phyloP scores from a whole-genome alignment of 2,888 invertebrate genomes.

The Lasioglossum zephyrum region DNA sequence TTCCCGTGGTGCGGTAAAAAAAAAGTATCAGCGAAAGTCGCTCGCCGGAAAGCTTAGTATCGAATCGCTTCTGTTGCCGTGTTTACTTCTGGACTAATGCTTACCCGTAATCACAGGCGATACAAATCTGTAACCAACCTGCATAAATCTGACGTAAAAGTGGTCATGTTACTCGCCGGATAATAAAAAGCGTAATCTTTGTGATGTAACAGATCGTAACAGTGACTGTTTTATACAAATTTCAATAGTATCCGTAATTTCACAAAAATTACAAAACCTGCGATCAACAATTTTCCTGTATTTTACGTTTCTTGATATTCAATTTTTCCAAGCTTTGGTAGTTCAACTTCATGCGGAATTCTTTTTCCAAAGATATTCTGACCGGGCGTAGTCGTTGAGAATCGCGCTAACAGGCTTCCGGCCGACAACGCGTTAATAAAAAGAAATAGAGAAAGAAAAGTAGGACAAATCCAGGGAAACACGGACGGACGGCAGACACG shows the following conservation, averaged over 20 bases:
- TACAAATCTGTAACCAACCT: neutral
- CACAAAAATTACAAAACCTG: neutral
- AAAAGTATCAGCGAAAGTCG: constrained; percentile 48
- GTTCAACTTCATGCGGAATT: neutral
- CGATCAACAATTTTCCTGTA: neutral
- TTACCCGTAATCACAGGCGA: neutral
- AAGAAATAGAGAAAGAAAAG: neutral
- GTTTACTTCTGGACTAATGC: neutral
- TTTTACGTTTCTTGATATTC: neutral
- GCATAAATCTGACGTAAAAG: neutral
- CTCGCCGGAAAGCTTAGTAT: constrained; percentile 38
- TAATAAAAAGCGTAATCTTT: neutral
- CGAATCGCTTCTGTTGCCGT: constrained; percentile 30
- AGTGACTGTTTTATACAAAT: neutral
- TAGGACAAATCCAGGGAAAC: constrained; percentile 3
- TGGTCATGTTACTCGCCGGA: neutral
- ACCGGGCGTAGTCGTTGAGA: neutral
- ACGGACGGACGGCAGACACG: constrained; percentile 32
- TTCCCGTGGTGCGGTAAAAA: constrained; percentile 39
- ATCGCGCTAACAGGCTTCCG: neutral
- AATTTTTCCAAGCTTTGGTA: neutral
- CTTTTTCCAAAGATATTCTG: neutral
- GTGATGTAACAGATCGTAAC: neutral
- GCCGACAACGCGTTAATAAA: neutral
- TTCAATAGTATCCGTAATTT: neutral